Percentiles rank a stretch among this genome's conserved stretches.
Evolutionary conservation across 1,140 invertebrate species (phyloP).

Genomic region (Chironomus striatipennis): DNA sequence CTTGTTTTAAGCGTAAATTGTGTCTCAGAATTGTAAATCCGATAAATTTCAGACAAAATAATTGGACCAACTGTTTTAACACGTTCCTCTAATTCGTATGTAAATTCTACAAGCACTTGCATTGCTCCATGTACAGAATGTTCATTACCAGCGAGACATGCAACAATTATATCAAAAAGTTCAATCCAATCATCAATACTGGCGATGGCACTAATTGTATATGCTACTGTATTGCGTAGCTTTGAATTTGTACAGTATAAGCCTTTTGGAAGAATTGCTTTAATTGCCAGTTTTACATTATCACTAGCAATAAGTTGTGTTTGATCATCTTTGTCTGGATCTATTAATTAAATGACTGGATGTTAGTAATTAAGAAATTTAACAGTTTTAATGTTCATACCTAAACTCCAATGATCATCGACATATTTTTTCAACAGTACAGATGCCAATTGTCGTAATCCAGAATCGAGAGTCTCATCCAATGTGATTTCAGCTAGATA

Average conservation of each 20-base stretch:
- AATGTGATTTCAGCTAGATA: conserved; percentile 64
- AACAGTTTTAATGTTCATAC: background rate
- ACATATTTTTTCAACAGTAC: conserved; percentile 70
- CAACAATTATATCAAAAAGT: conserved; percentile 62
- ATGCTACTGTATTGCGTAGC: conserved; percentile 59
- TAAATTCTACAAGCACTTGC: conserved; percentile 66
- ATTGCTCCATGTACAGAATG: conserved; percentile 66
- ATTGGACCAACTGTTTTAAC: conserved; percentile 63
- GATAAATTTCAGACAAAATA: conserved; percentile 67
- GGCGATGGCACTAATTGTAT: conserved; percentile 66
- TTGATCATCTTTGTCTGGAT: conserved; percentile 50
- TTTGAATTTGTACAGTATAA: conserved; percentile 63
- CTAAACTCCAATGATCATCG: conserved; percentile 55
- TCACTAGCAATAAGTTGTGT: conserved; percentile 50
- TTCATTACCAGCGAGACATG: conserved; percentile 48
- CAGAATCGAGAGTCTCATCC: conserved; percentile 52
- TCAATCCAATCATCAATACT: conserved; percentile 69
- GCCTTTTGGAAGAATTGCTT: conserved; percentile 57
- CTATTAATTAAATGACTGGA: conserved; percentile 30
- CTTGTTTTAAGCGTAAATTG: conserved; percentile 42
- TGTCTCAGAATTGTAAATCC: conserved; percentile 58
- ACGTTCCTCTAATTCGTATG: conserved; percentile 60
- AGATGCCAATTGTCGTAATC: conserved; percentile 61
- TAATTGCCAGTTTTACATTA: conserved; percentile 53
- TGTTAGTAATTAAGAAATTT: background rate